These are phyloP conservation scores for Hipposideros larvatus DNA, from an alignment of 2,797 vertebrate species.

Conservation along the genomic window DNA sequence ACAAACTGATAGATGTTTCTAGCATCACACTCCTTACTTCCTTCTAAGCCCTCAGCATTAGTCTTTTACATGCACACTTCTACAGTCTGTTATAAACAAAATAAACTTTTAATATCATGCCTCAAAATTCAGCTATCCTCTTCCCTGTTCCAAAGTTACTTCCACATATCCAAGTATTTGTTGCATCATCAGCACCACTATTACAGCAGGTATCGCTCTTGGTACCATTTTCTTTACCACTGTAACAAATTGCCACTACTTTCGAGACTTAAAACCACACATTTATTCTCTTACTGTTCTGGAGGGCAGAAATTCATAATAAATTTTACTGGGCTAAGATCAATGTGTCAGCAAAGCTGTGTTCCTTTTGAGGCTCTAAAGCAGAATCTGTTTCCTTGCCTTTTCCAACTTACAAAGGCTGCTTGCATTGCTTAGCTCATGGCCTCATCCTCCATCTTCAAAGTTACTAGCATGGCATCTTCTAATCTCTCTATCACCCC, in stretches of 20 bases:
- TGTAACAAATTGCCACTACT: background rate
- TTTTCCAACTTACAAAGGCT: background rate
- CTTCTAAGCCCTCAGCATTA: background rate
- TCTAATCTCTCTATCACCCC: background rate
- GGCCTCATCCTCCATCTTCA: background rate
- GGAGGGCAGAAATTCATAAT: background rate
- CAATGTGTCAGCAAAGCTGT: background rate
- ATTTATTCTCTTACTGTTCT: background rate
- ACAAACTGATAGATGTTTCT: background rate
- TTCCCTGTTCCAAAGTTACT: background rate
- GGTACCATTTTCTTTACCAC: background rate
- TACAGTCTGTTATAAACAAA: background rate
- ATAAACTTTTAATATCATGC: background rate
- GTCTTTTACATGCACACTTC: background rate
- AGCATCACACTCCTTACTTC: background rate
- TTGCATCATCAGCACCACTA: background rate
- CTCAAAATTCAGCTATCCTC: background rate
- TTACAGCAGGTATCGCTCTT: background rate
- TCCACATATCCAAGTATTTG: background rate
- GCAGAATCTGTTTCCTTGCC: background rate
- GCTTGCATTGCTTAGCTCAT: background rate
- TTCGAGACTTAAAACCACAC: background rate
- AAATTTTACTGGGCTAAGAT: background rate
- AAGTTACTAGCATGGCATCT: background rate
- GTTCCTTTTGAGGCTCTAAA: background rate